Evolutionary conservation across 2,113 vertebrate genomes (phyloP), one percentile per base, ranked within the genome.

Genomic region (Propithecus coquereli): DNA sequence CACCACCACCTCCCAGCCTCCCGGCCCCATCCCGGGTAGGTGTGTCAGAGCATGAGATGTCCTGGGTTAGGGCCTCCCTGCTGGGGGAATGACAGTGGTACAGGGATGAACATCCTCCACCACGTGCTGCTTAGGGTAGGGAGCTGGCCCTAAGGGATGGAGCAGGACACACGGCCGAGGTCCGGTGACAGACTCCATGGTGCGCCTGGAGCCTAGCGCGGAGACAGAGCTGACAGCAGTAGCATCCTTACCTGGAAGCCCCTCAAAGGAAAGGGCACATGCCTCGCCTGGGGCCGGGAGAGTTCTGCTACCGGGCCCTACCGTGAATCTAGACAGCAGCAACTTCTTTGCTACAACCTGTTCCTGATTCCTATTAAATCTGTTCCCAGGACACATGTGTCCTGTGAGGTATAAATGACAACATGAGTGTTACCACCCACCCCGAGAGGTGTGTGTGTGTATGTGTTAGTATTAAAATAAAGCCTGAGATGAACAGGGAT

Each of bases 131-230:
- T 32, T 16, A 32, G 54, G 1, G 11, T 1, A 68, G 71, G 20
- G 66, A 90, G n/a, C 6, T 0, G 34, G 8, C 30, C 43, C 23
- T 3, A 1, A 88, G 17, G 23, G 45, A 13, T 43, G 37, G 76
- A 18, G 20, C 13, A 6, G 12, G 57, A 43, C 54, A 23, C 40
- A 43, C 0, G 8, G 52, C 45, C 6, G 10, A 0, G 0, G 52
- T 65, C 32, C 17, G 7, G 37, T 40, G 65, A 74, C 20, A 74
- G 9, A 47, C 25, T 81, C 45, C n/a, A 20, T 23, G 61, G 37
- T 50, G 12, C 2, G 17, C 52, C 77, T 63, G 84, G 80, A 34
- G 37, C 73, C 73, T 85, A 4, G 18, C 13, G 13, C 2, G 32
- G 88, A 71, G 61, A 18, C 61, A 17, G 65, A 40, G 5, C 61